A percentile compares a stretch with the other conserved stretches of the same genome.
Conservation (phyloP, 2,113 vertebrate genomes). For the Ctenodactylus gundi region DNA sequence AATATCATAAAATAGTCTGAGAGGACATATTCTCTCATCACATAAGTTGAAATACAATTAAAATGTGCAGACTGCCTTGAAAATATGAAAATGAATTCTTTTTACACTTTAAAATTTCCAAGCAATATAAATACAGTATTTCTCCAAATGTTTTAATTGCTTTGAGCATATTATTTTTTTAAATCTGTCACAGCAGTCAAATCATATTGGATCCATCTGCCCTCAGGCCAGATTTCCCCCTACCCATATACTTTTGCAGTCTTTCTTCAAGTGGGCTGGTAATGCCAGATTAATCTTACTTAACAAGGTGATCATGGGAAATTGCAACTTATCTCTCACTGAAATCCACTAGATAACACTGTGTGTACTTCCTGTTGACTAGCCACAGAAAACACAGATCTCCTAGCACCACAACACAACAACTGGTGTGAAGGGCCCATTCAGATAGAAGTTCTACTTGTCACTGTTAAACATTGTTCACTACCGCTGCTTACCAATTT, state of each 20-base stretch:
- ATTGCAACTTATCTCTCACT: neutral
- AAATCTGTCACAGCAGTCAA: neutral
- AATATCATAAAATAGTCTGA: neutral
- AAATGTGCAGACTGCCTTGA: neutral
- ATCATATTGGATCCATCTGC: neutral
- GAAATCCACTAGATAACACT: neutral
- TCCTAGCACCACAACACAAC: too few species aligned
- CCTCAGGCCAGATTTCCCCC: neutral
- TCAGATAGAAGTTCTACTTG: too few species aligned
- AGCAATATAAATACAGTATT: neutral
- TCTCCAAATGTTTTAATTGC: neutral
- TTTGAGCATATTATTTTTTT: neutral
- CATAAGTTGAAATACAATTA: neutral
- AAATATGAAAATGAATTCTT: neutral
- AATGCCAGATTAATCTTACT: neutral
- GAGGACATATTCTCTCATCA: neutral
- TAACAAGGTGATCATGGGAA: neutral
- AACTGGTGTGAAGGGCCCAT: too few species aligned
- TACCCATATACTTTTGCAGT: neutral
- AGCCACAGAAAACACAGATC: too few species aligned
- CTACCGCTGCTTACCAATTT: too few species aligned
- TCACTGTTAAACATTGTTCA: too few species aligned
- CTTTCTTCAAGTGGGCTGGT: neutral
- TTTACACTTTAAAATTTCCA: neutral
- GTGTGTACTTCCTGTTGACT: too few species aligned